Base-by-base conservation (phyloP, 1,140 invertebrate genomes). In the Triops cancriformis region DNA sequence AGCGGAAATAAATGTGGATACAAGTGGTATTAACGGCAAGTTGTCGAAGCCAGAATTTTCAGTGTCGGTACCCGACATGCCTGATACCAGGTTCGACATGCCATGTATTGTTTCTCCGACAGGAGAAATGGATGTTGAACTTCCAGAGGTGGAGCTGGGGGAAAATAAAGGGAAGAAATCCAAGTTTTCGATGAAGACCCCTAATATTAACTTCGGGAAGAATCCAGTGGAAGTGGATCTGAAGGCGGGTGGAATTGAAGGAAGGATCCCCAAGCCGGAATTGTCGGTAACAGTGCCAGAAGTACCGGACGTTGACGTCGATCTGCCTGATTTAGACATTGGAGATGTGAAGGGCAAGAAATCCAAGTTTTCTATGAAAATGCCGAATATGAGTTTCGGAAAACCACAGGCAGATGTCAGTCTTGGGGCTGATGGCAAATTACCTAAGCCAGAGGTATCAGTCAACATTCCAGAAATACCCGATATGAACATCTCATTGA, bases 181-280 rank as follows among this genome's bases (percentile, higher is more conserved):
- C n/a, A 28, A 73, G 27, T 78, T 78, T 43, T 45, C 42, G 1
- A 78, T 78, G n/a, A 78, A 78, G 26, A 45, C 74, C 27, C 77
- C 77, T 23, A 73, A 74, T n/a, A 74, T 78, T 26, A 28, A 43
- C 0, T 26, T 78, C 28, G 64, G 41, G 5, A 78, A 78, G 43
- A n/a, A 72, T 27, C 31, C 74, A 1, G 23, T 74, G 3, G 77
- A 78, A 12, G 37, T 73, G 23, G 11, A 73, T 14, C 37, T 64
- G 6, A 14, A 51, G n/a, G 41, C 26, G 23, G 74, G 74, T 41
- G 42, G 37, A 5, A 11, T 75, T 75, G 75, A 76, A 76, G 27
- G 43, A 26, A 64, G n/a, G 26, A 26, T 76, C 7, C 37, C 43
- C 1, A 76, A 76, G 14, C 42, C 76, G 14, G 73, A 73, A 10